Percentiles rank a stretch among this genome's conserved stretches.
Conservation (phyloP, 2,113 vertebrate species). For the Myiozetetes cayanensis region DNA sequence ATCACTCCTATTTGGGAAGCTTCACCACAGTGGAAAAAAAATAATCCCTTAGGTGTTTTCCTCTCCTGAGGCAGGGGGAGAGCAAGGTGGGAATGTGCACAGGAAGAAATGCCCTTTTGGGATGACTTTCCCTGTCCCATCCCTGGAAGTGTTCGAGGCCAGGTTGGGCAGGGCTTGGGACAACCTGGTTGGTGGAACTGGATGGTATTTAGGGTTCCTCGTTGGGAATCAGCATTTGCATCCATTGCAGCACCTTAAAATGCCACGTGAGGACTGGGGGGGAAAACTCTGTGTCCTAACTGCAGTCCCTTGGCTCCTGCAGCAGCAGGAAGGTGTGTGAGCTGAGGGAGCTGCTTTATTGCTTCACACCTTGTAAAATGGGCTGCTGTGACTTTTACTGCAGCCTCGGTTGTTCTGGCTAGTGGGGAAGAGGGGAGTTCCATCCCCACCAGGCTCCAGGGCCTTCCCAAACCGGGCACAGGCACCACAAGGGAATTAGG, state of each 20-base stretch:
- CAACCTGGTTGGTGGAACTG: background rate
- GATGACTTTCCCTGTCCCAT: background rate
- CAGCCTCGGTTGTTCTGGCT: background rate
- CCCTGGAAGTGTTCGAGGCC: background rate
- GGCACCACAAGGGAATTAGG: background rate
- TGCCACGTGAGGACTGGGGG: accelerated
- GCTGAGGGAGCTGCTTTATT: background rate
- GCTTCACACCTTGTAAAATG: background rate
- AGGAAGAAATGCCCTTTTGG: accelerated
- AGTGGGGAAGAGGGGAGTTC: background rate
- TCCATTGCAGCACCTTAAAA: background rate
- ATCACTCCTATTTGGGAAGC: background rate
- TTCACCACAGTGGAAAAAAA: background rate
- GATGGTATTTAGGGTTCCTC: background rate
- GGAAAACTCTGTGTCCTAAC: background rate
- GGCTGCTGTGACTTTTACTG: background rate
- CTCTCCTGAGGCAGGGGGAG: background rate
- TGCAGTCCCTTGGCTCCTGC: background rate
- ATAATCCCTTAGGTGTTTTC: background rate
- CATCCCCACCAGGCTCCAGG: accelerated
- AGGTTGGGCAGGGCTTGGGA: background rate
- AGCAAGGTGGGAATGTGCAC: background rate
- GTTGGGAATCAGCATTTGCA: background rate
- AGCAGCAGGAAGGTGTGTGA: background rate
- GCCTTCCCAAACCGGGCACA: accelerated